phyloP scores from a whole-genome alignment of 2,888 invertebrate genomes.

The Pediacus dermestoides region DNA sequence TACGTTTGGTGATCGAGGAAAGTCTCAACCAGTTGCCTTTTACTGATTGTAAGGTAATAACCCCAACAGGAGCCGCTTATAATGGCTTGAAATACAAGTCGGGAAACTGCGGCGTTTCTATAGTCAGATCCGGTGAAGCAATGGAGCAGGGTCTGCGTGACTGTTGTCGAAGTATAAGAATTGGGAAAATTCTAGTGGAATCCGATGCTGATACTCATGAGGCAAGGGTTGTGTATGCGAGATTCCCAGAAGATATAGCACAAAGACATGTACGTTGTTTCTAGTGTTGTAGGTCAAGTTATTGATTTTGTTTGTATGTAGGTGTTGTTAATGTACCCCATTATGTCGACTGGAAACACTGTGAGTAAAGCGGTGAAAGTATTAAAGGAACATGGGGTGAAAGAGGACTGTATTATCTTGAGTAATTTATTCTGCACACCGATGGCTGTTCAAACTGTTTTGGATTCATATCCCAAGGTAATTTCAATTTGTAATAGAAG shows the following conservation, averaged over 20 bases:
- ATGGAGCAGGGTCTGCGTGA: constrained; percentile 74
- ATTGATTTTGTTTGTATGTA: constrained; percentile 24
- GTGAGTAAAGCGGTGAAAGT: constrained; percentile 92
- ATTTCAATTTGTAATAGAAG: no score
- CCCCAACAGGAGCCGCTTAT: constrained; percentile 89
- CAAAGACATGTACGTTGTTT: constrained; percentile 58
- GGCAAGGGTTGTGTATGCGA: constrained; percentile 94
- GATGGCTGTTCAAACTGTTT: constrained; percentile 77
- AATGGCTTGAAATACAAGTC: constrained; percentile 92
- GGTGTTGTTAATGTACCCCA: constrained; percentile 96
- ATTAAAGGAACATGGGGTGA: constrained; percentile 88
- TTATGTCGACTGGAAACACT: constrained; percentile 98
- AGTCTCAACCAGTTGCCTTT: constrained; percentile 96
- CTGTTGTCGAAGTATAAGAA: constrained; percentile 96
- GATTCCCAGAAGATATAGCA: constrained; percentile 94
- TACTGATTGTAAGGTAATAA: constrained; percentile 82
- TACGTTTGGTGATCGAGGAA: constrained; percentile 95
- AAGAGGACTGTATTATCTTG: constrained; percentile 92
- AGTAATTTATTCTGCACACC: constrained; percentile 98
- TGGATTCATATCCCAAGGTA: constrained; percentile 75
- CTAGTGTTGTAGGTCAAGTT: not conserved
- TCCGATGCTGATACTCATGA: constrained; percentile 95
- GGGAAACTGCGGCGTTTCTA: constrained; percentile 83
- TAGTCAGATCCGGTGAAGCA: constrained; percentile 76
- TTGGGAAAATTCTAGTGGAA: constrained; percentile 97